Base-by-base conservation (phyloP, 2,888 invertebrate genomes). In the Cantharis rufa region DNA sequence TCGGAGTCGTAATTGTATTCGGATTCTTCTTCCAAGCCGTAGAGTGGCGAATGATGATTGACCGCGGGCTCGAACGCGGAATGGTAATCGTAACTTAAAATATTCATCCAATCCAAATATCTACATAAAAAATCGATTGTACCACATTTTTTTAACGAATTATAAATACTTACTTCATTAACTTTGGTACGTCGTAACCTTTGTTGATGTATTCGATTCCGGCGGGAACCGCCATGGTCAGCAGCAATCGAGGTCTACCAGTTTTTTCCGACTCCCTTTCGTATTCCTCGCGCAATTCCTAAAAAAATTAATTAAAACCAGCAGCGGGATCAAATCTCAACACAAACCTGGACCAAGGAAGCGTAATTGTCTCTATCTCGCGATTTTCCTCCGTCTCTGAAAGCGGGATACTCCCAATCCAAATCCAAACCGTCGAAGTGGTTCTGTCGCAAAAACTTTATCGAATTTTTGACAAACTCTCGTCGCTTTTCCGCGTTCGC, bases 191-290 rank as follows among this genome's bases (percentile, higher is more conserved):
- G 84, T 98, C 97, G 86, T 96, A 98, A 79, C 98, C 98, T 86
- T 97, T 96, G 85, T 96, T 94, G 81, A 98, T 95, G 85, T 97
- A 96, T 86, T 97, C 96, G 82, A 96, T 94, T 18, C 97, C 97
- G 1, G 97, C 97, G 0, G 97, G 97, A 28, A 98, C 96, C 11
- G 98, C 98, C 94, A 98, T 96, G 7, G 98, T 96, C 15, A 98
- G 89, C 71, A 98, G 89, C 32, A 98, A 90, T 79, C 94, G 87
- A 0, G 94, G 90, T 83, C 95, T 92, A 80, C 96, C 96, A 3
- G 96, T 95, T 89, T 96, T 94, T 80, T 92, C 91, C 0, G 95
- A 91, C 86, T 98, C 98, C 76, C 93, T 90, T 72, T 97, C 95
- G 85, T 97, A 98, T 85, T 97, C 97, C 82, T 96, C 94, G 1